phyloP scores from a whole-genome alignment of 2,113 vertebrate species.

The Caracal caracal region DNA sequence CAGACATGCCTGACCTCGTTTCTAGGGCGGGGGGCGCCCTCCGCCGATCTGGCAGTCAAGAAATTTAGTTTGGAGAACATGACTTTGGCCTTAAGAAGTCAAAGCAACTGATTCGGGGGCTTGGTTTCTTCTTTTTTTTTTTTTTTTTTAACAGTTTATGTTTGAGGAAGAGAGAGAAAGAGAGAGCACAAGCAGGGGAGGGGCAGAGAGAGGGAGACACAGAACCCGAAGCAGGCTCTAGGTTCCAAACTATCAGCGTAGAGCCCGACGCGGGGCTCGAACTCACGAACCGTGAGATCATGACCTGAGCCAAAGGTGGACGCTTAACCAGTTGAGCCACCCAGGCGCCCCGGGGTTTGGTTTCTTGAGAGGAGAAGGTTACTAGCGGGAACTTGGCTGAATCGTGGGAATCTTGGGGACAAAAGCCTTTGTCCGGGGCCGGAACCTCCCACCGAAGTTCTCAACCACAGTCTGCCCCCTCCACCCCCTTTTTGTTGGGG shows the following conservation, averaged over 20 bases:
- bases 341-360: neutral
- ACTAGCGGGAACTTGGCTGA: neutral
- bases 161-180: too few species aligned
- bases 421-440: neutral
- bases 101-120: neutral
- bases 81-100: neutral
- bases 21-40: neutral
- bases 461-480: neutral
- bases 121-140: neutral
- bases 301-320: too few species aligned
- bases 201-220: too few species aligned
- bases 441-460: accelerated
- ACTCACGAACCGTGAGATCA: too few species aligned
- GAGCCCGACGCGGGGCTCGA: too few species aligned
- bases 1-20: accelerated
- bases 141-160: too few species aligned
- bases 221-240: too few species aligned
- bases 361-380: neutral
- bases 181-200: too few species aligned
- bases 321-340: too few species aligned
- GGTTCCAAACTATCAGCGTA: accelerated
- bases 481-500: neutral
- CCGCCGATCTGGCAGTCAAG: too few species aligned
- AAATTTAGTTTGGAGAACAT: neutral
- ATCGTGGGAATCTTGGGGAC: accelerated